phyloP scores from a whole-genome alignment of 2,888 invertebrate genomes.

The Drosophila rellima region DNA sequence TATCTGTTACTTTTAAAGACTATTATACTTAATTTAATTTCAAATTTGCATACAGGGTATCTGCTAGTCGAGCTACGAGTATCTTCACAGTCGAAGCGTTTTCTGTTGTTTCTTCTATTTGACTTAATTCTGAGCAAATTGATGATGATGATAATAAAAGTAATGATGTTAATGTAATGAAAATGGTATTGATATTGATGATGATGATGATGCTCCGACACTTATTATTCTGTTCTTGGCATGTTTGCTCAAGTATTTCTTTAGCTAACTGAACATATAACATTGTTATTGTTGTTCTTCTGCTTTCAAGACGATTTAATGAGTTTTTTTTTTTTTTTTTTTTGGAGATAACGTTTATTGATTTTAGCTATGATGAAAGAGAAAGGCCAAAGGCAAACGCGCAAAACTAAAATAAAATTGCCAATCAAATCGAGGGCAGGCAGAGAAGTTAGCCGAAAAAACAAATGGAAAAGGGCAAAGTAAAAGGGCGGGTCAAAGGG shows the following conservation, averaged over 20 bases:
- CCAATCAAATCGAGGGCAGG: constrained; percentile 36
- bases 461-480: constrained; percentile 3
- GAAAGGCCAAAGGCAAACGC: constrained; percentile 12
- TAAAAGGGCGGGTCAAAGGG: neutral
- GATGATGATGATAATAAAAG: constrained; percentile 2
- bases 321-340: constrained; percentile 4
- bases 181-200: neutral
- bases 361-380: constrained; percentile 4
- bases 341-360: constrained; percentile 17
- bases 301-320: constrained; percentile 16
- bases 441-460: constrained; percentile 9
- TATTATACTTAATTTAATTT: no score
- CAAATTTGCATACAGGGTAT: neutral
- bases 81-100: neutral
- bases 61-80: neutral
- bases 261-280: constrained; percentile 11
- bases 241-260: constrained; percentile 14
- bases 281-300: constrained; percentile 6
- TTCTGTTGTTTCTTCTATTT: neutral
- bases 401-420: constrained; percentile 46
- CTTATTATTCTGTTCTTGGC: constrained; percentile 5
- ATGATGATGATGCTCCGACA: constrained; percentile 10
- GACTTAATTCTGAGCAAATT: constrained; percentile 14
- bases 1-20: no score
- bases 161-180: neutral